Evolutionary conservation across 2,797 vertebrate genomes (phyloP), one percentile per base, ranked within the genome.

Genomic region (Danio choprae): DNA sequence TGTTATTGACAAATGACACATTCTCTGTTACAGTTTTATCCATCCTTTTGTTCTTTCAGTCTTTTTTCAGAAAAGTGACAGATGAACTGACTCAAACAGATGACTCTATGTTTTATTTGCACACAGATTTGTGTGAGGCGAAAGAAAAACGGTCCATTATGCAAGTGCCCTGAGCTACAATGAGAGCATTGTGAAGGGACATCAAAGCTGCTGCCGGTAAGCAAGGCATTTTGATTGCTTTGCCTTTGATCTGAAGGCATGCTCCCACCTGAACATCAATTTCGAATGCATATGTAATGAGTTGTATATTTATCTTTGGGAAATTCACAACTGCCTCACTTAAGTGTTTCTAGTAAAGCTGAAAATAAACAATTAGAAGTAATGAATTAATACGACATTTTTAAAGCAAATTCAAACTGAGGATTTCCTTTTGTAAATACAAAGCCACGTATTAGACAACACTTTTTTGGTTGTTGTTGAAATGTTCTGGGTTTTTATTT

Each of bases 211-310:
- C 84, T 84, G 89, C 86, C 90, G 90, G 87, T 87, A 86, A 91
- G 91, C 84, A 65, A 90, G 88, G 87, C 82, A 84, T 72, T 90
- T 88, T 91, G 89, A 92, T 91, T 93, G 87, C 86, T 89, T 91
- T 90, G 85, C 90, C 92, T 95, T 95, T 95, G 93, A 94, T 94
- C 90, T 94, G 87, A 84, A 92, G 85, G 86, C 86, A 81, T 79
- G 83, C 85, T 87, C 78, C 5, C 81, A 82, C 87, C 84, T 89
- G 87, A 89, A 90, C 82, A 82, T 87, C 84, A 89, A 91, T 90
- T 90, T 92, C 73, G 91, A 91, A 91, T 92, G 90, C 83, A 86
- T 87, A 90, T 89, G 83, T 86, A 87, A 87, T 86, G 87, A 84
- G 80, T 85, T 88, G 79, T 86, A 81, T 83, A 86, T 84, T 55